These are phyloP conservation scores for Mamestra brassicae DNA, from an alignment of 2,888 invertebrate species.

Conservation along the genomic window DNA sequence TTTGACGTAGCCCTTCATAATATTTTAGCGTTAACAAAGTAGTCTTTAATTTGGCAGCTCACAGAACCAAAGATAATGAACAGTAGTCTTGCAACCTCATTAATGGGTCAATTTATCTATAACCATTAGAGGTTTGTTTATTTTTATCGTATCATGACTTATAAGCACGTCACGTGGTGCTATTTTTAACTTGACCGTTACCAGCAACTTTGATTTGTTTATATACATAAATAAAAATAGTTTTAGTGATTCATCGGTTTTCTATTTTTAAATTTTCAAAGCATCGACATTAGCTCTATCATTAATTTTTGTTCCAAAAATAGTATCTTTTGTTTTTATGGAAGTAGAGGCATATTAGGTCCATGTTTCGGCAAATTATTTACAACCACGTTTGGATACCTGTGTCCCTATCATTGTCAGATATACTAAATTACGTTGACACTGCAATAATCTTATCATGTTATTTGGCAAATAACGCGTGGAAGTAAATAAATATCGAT, in stretches of 20 bases:
- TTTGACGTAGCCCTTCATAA: slow-evolving; percentile 14
- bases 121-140: slow-evolving; percentile 33
- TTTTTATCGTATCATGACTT: slow-evolving; percentile 39
- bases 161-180: slow-evolving; percentile 31
- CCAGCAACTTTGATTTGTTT: slow-evolving; percentile 50
- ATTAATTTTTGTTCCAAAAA: not conserved
- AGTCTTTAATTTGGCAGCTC: not conserved
- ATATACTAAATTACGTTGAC: slow-evolving; percentile 59
- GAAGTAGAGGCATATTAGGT: not conserved
- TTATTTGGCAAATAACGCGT: slow-evolving; percentile 67
- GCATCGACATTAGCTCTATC: slow-evolving; percentile 10
- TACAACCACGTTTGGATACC: slow-evolving; percentile 10
- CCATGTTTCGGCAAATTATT: not conserved
- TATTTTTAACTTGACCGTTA: slow-evolving; percentile 54
- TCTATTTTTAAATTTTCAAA: slow-evolving; percentile 43
- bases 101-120: slow-evolving; percentile 17
- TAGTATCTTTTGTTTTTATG: not conserved
- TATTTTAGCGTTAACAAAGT: slow-evolving; percentile 1
- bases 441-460: slow-evolving; percentile 67
- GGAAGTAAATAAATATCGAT: slow-evolving; percentile 69
- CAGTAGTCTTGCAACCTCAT: slow-evolving; percentile 3
- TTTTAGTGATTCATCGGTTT: slow-evolving; percentile 51
- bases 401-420: slow-evolving; percentile 38
- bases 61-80: slow-evolving; percentile 1
- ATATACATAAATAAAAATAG: slow-evolving; percentile 48